A percentile compares a stretch with the other conserved stretches of the same genome.
phyloP scores from a whole-genome alignment of 1,140 invertebrate species.

The Micrasema longulum region DNA sequence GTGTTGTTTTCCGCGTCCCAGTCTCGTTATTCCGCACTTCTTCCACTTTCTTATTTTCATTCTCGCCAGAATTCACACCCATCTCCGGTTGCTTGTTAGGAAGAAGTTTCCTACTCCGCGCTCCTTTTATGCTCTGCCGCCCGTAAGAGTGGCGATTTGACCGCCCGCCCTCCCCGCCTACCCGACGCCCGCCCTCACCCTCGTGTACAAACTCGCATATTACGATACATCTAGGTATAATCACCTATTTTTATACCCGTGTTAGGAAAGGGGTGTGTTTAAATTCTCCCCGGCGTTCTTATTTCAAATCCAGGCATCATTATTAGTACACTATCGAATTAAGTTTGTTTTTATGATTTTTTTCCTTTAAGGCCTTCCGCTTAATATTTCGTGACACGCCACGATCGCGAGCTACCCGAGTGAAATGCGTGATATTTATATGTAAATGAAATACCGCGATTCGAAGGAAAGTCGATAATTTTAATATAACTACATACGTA shows the following conservation, averaged over 20 bases:
- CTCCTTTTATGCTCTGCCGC: constrained; percentile 50
- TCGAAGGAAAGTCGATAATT: constrained; percentile 32
- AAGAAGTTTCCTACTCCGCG: constrained; percentile 53
- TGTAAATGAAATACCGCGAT: constrained; percentile 31
- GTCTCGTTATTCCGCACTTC: constrained; percentile 41
- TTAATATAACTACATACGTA: constrained; percentile 5
- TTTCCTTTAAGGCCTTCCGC: constrained; percentile 1
- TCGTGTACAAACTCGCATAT: not conserved
- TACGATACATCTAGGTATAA: constrained; percentile 1
- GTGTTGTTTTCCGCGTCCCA: constrained; percentile 49
- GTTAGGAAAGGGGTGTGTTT: constrained; percentile 32
- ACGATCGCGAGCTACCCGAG: constrained; percentile 22
- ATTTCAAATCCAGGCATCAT: constrained; percentile 31
- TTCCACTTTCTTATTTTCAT: constrained; percentile 48
- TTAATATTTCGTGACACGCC: constrained; percentile 24
- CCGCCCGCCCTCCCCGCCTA: not conserved
- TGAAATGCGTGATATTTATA: constrained; percentile 32
- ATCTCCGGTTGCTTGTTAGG: constrained; percentile 55
- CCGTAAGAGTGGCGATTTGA: constrained; percentile 38
- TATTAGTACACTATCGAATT: constrained; percentile 30
- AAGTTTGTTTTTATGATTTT: constrained; percentile 30
- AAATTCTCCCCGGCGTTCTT: constrained; percentile 38
- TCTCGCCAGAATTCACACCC: constrained; percentile 49
- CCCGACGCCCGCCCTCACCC: not conserved
- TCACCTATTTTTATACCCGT: not conserved